phyloP scores from a whole-genome alignment of 2,113 vertebrate species.

The Amia ocellicauda region DNA sequence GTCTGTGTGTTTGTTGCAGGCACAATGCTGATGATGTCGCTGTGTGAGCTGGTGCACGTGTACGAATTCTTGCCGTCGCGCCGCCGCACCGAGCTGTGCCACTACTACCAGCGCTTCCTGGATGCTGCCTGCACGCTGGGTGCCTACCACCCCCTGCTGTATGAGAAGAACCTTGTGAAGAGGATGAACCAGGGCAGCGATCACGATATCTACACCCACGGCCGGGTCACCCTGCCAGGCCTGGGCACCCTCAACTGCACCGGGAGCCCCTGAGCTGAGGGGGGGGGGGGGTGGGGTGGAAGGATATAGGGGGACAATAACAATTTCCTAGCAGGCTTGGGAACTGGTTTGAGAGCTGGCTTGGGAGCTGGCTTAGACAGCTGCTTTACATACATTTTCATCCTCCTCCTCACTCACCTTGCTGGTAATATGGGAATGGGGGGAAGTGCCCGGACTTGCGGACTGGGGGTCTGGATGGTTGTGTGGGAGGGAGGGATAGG shows the following conservation, averaged over 20 bases:
- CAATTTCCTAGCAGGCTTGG: no score
- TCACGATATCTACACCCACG: conserved; percentile 54
- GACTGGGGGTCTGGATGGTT: no score
- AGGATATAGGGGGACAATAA: no score
- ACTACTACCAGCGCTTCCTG: conserved; percentile 70
- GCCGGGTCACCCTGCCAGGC: conserved; percentile 63
- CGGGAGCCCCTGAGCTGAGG: no score
- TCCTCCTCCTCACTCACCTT: no score
- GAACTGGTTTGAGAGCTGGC: no score
- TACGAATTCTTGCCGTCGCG: conserved; percentile 73
- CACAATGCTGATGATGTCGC: conserved; percentile 70
- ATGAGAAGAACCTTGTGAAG: conserved; percentile 74
- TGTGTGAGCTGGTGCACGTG: conserved; percentile 67
- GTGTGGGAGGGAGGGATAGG: no score
- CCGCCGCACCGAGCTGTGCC: conserved; percentile 68
- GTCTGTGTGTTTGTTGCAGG: conserved; percentile 40
- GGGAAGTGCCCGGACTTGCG: no score
- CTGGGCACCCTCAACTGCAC: conserved; percentile 58
- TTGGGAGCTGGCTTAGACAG: no score
- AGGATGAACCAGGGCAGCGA: conserved; percentile 66
- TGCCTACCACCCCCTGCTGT: conserved; percentile 72
- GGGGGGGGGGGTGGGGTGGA: no score
- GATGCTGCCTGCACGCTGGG: conserved; percentile 71
- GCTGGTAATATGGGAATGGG: no score
- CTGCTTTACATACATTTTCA: no score